Conservation (phyloP, 2,797 vertebrate genomes). For the Serranus cabrilla region DNA sequence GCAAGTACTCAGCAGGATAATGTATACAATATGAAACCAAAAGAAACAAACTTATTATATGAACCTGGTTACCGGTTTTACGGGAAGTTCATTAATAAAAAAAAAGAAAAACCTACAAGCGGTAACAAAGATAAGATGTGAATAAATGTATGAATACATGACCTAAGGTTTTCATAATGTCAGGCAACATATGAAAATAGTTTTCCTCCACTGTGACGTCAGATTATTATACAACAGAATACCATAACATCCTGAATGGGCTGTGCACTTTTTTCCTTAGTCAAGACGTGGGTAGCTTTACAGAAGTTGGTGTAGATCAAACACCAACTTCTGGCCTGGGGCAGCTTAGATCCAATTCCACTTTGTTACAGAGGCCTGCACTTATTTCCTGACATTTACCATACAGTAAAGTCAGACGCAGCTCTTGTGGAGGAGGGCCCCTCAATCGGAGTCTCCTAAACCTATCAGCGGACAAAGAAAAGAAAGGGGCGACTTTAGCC, state of each 20-base stretch:
- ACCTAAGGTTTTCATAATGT: conserved; percentile 64
- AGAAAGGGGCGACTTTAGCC: conserved; percentile 36
- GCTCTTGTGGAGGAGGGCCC: conserved; percentile 69
- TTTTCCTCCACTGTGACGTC: conserved; percentile 75
- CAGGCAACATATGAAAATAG: conserved; percentile 79
- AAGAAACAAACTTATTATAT: conserved; percentile 57
- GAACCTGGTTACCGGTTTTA: conserved; percentile 62
- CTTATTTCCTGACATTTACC: conserved; percentile 84
- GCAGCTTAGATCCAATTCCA: conserved; percentile 84
- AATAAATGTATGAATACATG: conserved; percentile 55
- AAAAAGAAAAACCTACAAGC: not conserved
- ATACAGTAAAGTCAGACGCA: conserved; percentile 70
- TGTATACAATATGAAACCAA: conserved; percentile 68
- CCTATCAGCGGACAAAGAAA: conserved; percentile 59
- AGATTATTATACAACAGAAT: conserved; percentile 78
- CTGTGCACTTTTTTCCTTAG: conserved; percentile 35
- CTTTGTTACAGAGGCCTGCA: conserved; percentile 79
- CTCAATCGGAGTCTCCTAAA: conserved; percentile 66
- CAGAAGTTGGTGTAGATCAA: conserved; percentile 81
- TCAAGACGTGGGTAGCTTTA: conserved; percentile 59
- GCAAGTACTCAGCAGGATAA: conserved; percentile 65
- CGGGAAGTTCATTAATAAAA: conserved; percentile 37
- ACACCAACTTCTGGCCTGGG: conserved; percentile 75
- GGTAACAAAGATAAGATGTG: conserved; percentile 56
- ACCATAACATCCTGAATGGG: conserved; percentile 79